Conservation (phyloP, 2,797 vertebrate genomes). For the Craterocephalus amniculus region DNA sequence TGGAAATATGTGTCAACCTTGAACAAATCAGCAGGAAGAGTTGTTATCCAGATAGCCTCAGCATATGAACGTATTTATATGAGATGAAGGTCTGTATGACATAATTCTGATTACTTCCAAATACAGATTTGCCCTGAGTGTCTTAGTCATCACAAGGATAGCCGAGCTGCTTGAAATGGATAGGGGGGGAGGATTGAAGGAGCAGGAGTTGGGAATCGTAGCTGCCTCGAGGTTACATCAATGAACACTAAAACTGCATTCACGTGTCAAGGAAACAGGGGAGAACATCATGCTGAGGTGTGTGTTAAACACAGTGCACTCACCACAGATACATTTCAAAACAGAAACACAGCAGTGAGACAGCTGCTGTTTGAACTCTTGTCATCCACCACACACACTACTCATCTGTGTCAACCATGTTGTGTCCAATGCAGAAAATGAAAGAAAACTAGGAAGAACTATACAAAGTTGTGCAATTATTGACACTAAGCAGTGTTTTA, state of each 20-base stretch:
- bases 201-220: not conserved
- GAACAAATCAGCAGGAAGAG: not conserved
- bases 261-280: not conserved
- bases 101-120: slow-evolving; percentile 2
- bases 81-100: slow-evolving; percentile 9
- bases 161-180: not conserved
- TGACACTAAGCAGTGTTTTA: not conserved
- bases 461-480: not conserved
- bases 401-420: not conserved
- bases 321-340: slow-evolving; percentile 1
- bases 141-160: slow-evolving; percentile 5
- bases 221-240: not conserved
- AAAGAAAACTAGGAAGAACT: not conserved
- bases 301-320: not conserved
- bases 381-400: not conserved
- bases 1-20: not conserved
- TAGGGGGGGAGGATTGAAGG: not conserved
- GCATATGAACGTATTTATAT: slow-evolving; percentile 3
- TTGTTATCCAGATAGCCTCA: not conserved
- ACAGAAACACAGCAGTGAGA: not conserved
- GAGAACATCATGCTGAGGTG: not conserved
- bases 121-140: not conserved
- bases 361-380: not conserved
- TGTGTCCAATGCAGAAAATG: not conserved
- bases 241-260: not conserved